Conservation (phyloP, 2,797 vertebrate species). For the Phoeniculus purpureus region DNA sequence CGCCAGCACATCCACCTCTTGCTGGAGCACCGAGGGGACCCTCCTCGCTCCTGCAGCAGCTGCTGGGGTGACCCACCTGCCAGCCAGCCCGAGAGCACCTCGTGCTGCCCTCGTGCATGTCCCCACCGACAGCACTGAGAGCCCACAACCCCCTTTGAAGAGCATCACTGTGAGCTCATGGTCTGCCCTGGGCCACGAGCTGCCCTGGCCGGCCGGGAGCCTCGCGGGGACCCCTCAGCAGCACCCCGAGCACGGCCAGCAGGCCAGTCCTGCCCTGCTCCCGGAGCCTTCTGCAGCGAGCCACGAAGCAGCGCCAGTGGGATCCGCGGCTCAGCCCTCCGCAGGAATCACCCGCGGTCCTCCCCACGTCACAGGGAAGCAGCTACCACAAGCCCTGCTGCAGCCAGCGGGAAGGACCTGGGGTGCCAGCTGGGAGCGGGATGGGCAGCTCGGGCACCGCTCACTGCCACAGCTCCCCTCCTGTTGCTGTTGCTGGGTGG, state of each 20-base stretch:
- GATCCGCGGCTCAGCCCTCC: conserved; percentile 35
- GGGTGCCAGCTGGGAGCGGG: not conserved
- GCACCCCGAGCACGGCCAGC: not conserved
- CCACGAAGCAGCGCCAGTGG: not conserved
- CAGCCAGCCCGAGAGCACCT: not conserved
- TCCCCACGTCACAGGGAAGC: not conserved
- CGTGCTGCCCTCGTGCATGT: not conserved
- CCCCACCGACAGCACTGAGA: not conserved
- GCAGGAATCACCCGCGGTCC: not conserved
- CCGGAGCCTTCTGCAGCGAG: not conserved
- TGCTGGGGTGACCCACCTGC: not conserved
- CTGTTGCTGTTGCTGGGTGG: not conserved
- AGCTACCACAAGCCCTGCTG: not conserved
- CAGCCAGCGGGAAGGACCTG: accelerated
- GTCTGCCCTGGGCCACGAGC: accelerated
- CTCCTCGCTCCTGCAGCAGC: not conserved
- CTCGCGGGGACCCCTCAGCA: not conserved
- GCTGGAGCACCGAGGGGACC: not conserved
- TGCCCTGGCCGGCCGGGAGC: not conserved
- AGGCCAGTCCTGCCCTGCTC: accelerated
- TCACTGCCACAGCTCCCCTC: no score
- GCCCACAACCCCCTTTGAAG: not conserved
- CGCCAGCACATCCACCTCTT: not conserved
- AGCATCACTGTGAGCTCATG: not conserved
- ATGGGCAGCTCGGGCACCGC: not conserved